phyloP scores from a whole-genome alignment of 2,888 invertebrate species.

The Himalopsyche anomala region DNA sequence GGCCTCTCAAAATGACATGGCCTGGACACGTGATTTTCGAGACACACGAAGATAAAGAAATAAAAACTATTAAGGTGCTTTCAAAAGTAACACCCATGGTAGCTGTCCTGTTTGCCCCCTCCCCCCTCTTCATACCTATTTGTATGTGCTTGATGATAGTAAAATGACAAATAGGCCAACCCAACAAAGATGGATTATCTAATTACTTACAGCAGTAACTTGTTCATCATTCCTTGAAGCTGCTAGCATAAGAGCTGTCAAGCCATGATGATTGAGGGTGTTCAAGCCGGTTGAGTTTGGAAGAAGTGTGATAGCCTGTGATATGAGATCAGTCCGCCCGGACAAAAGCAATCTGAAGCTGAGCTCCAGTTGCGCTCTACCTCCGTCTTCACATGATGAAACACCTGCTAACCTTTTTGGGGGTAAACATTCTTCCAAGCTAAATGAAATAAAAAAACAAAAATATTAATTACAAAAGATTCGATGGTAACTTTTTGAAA shows the following conservation, averaged over 20 bases:
- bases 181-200: too few species aligned
- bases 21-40: too few species aligned
- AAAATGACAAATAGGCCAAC: too few species aligned
- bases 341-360: slow-evolving; percentile 89
- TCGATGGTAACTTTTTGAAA: too few species aligned
- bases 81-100: too few species aligned
- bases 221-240: slow-evolving; percentile 88
- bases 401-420: slow-evolving; percentile 69
- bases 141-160: too few species aligned
- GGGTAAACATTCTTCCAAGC: slow-evolving; percentile 78
- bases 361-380: slow-evolving; percentile 82
- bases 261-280: slow-evolving; percentile 86
- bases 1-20: too few species aligned
- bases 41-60: too few species aligned
- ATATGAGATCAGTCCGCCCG: slow-evolving; percentile 87
- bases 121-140: too few species aligned
- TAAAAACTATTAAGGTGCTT: too few species aligned
- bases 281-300: slow-evolving; percentile 84
- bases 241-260: slow-evolving; percentile 90
- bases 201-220: slow-evolving; percentile 77
- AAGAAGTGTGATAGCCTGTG: slow-evolving; percentile 85
- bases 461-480: too few species aligned
- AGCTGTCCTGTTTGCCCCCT: too few species aligned
- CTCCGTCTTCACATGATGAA: slow-evolving; percentile 77
- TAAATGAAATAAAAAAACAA: slow-evolving; percentile 66